phyloP scores from a whole-genome alignment of 2,888 invertebrate species.

The Chrysotoxum bicinctum region DNA sequence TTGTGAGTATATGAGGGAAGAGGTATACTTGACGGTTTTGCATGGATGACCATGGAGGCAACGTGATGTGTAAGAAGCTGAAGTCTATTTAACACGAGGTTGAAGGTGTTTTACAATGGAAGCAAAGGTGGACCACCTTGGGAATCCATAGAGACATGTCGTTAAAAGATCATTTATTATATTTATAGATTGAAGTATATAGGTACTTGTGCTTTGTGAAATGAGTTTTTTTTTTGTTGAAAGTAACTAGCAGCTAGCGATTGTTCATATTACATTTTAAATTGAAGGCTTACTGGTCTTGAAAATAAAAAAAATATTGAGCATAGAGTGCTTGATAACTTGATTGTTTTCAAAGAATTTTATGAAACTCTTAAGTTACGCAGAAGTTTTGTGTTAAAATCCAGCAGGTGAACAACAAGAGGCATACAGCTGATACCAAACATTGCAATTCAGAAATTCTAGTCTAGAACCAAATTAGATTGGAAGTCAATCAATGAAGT shows the following conservation, averaged over 20 bases:
- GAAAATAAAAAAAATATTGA: not conserved
- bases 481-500: too few species aligned
- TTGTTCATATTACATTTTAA: too few species aligned
- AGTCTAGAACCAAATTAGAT: too few species aligned
- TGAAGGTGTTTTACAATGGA: not conserved
- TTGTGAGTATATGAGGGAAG: not conserved
- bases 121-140: not conserved
- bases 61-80: not conserved
- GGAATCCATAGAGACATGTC: not conserved
- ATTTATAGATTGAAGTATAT: not conserved
- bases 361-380: too few species aligned
- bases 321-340: not conserved
- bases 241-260: too few species aligned
- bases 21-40: conserved; percentile 54
- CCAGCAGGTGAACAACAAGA: too few species aligned
- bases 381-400: too few species aligned
- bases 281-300: not conserved
- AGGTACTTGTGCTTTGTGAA: not conserved
- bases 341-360: not conserved
- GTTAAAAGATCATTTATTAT: not conserved
- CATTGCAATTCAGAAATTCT: too few species aligned
- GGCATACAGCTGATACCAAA: too few species aligned
- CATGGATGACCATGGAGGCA: conserved; percentile 30
- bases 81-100: conserved; percentile 28
- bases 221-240: not conserved